Percentiles rank a stretch among this genome's conserved stretches.
Evolutionary conservation across 2,113 vertebrate species (phyloP).

Genomic region (Nerophis ophidion): DNA sequence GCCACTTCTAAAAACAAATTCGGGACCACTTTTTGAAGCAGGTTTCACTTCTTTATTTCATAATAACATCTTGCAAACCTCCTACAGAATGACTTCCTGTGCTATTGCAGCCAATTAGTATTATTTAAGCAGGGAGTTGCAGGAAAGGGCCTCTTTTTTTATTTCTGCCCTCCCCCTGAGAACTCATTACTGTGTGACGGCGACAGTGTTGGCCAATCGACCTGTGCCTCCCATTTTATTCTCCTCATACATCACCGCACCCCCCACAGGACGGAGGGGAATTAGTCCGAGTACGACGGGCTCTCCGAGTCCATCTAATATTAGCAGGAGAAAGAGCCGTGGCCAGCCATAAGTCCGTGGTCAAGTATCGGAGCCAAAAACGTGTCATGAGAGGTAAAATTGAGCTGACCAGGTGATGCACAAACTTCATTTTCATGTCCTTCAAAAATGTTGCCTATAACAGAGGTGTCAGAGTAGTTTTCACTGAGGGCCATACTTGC

Average conservation of each 20-base stretch:
- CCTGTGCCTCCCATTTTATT: slow-evolving; percentile 49
- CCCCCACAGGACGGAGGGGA: slow-evolving; percentile 40
- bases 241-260: slow-evolving; percentile 55
- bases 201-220: slow-evolving; percentile 56
- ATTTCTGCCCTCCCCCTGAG: slow-evolving; percentile 41
- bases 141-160: slow-evolving; percentile 22
- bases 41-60: slow-evolving; percentile 25
- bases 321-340: slow-evolving; percentile 35
- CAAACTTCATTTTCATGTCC: background rate
- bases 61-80: slow-evolving; percentile 49
- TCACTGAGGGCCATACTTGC: too few relatives aligned
- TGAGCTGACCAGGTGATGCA: slow-evolving; percentile 8
- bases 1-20: background rate
- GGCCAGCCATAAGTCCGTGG: slow-evolving; percentile 10
- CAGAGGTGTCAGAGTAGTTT: too few relatives aligned
- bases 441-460: background rate
- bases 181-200: slow-evolving; percentile 63
- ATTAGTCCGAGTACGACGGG: slow-evolving; percentile 42
- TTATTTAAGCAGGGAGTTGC: slow-evolving; percentile 35
- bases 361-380: slow-evolving; percentile 11
- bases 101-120: slow-evolving; percentile 49
- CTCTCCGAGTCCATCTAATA: slow-evolving; percentile 35
- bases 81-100: slow-evolving; percentile 18
- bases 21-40: background rate
- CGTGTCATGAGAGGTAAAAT: slow-evolving; percentile 6